These are phyloP conservation scores for Malurus splendens DNA, from an alignment of 2,797 vertebrate species.

Conservation along the genomic window DNA sequence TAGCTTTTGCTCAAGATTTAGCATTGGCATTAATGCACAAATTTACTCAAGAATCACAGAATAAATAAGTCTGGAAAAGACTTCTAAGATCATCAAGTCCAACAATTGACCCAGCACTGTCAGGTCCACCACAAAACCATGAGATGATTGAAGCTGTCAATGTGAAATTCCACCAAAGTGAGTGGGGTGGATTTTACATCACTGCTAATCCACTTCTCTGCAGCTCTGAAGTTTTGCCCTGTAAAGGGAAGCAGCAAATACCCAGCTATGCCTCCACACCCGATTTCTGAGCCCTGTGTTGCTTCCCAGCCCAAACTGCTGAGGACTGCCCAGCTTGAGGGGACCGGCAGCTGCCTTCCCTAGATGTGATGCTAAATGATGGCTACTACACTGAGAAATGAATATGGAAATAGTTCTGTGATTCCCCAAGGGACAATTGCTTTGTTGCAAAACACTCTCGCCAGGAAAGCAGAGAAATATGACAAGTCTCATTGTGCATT, in stretches of 20 bases:
- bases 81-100: neutral
- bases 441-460: neutral
- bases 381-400: neutral
- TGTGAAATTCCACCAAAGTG: neutral
- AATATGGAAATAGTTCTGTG: neutral
- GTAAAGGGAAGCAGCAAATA: neutral
- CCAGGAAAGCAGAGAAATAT: neutral
- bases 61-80: neutral
- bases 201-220: neutral
- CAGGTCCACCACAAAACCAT: neutral
- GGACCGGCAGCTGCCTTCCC: neutral
- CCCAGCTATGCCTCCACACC: neutral
- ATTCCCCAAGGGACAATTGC: neutral
- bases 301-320: neutral
- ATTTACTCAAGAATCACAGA: neutral
- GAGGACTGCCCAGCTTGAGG: neutral
- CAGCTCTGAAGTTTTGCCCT: neutral
- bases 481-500: neutral
- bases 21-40: accelerated
- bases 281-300: neutral
- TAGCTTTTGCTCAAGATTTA: neutral
- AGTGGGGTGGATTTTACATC: neutral
- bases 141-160: neutral
- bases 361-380: constrained; percentile 19
- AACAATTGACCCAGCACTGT: neutral